phyloP scores from a whole-genome alignment of 2,113 vertebrate genomes.

The Platycercus adscitus region DNA sequence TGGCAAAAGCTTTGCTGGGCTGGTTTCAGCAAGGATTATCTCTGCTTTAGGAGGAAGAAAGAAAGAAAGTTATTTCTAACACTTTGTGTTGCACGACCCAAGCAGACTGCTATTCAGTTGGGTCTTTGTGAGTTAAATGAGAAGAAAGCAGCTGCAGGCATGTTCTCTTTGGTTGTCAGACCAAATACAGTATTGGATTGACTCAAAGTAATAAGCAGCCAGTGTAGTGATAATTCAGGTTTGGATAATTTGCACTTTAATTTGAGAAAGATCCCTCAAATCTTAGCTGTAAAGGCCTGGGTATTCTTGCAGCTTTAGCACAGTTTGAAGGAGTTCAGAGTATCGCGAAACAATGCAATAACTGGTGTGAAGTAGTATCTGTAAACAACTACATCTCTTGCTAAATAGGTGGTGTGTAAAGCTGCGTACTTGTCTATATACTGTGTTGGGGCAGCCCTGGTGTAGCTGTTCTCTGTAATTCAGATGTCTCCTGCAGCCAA shows the following conservation, averaged over 20 bases:
- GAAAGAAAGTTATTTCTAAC: not conserved
- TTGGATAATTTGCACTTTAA: not conserved
- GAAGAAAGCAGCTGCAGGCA: not conserved
- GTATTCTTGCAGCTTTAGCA: not conserved
- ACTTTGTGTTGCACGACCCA: not conserved
- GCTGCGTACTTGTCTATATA: fast-evolving
- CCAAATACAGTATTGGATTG: not conserved
- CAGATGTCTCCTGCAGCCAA: not conserved
- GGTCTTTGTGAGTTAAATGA: not conserved
- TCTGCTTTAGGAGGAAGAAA: not conserved
- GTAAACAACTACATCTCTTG: not conserved
- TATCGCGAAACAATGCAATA: not conserved
- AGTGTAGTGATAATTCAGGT: not conserved
- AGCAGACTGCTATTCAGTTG: not conserved
- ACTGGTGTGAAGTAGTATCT: not conserved
- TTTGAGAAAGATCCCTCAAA: not conserved
- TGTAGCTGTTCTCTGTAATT: not conserved
- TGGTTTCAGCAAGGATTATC: not conserved
- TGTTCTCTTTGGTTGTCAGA: not conserved
- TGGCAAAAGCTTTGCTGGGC: fast-evolving
- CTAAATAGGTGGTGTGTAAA: not conserved
- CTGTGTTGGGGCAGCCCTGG: not conserved
- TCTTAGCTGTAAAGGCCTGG: not conserved
- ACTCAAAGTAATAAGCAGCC: not conserved
- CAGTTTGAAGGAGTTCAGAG: not conserved